Evolutionary conservation across 2,113 vertebrate species (phyloP), one percentile per base, ranked within the genome.

Genomic region (Cebidichthys violaceus): DNA sequence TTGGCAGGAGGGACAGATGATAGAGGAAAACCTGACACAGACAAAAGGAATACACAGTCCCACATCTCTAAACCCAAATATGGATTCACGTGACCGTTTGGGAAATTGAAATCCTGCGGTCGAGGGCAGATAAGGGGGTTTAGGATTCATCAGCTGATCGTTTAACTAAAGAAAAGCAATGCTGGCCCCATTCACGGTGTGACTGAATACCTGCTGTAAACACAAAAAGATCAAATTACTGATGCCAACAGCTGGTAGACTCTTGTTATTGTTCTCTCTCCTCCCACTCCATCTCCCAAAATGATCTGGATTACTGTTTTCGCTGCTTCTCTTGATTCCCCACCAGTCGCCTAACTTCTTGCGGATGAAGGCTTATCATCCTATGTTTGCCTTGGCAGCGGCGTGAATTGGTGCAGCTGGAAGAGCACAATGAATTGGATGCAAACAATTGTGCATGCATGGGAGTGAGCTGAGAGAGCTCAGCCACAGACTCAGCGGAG

Each of bases 391-490:
- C 45, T 90, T 88, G 79, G 89, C 79, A 75, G 78, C 3, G 9
- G 35, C 15, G 33, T 82, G 77, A 83, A 89, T 81, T 70, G 80
- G 79, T 88, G 85, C 91, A 86, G 88, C 85, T 88, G 79, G 83
- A 78, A 74, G 83, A 90, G 85, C 86, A 84, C 84, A 72, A 86
- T 86, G 90, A 84, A 89, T 90, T 84, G 83, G 79, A 91, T 81
- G 83, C 75, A 71, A 88, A 86, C 82, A 84, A 90, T 92, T 85
- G 90, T 85, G 87, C 89, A 89, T 89, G 89, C 84, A 86, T 35
- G 67, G 82, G 81, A 88, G 83, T 61, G 80, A 88, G 87, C 62
- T 64, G 39, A 70, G 39, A 69, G 85, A 83, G 86, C 77, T 88
- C 64, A 77, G 78, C 75, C 61, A 43, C 9, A 18, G 72, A 86